Conservation (phyloP, 2,888 invertebrate species). For the Brachylomia viminalis region DNA sequence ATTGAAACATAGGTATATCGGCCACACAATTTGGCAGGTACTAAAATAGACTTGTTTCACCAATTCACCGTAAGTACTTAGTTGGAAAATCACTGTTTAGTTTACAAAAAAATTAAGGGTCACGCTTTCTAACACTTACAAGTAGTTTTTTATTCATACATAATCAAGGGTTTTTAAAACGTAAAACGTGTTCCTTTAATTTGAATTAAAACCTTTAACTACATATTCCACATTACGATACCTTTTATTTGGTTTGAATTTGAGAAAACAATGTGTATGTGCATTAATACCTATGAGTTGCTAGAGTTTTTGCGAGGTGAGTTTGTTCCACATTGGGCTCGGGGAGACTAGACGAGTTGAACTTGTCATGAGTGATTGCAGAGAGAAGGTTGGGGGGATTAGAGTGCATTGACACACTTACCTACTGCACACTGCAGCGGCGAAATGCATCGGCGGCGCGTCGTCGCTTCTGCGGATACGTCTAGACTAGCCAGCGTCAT, state of each 20-base stretch:
- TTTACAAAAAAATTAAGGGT: slow-evolving; percentile 20
- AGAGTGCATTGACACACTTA: slow-evolving; percentile 90
- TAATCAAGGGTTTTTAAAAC: neutral
- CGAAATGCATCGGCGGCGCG: slow-evolving; percentile 86
- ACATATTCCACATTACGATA: neutral
- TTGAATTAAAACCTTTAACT: neutral
- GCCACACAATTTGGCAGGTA: neutral
- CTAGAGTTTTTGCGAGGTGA: slow-evolving; percentile 65
- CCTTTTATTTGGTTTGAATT: neutral
- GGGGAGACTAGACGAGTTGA: slow-evolving; percentile 80
- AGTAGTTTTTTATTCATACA: neutral
- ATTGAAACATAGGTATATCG: neutral
- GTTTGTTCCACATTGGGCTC: slow-evolving; percentile 71
- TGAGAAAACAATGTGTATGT: slow-evolving; percentile 1
- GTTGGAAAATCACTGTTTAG: neutral
- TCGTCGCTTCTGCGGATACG: slow-evolving; percentile 82
- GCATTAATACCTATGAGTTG: slow-evolving; percentile 40
- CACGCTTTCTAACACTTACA: slow-evolving; percentile 20
- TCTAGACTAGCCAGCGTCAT: slow-evolving; percentile 75
- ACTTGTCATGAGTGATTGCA: slow-evolving; percentile 87
- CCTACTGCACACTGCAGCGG: slow-evolving; percentile 88
- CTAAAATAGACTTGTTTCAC: neutral
- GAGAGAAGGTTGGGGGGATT: slow-evolving; percentile 83
- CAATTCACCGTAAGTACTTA: slow-evolving; percentile 5
- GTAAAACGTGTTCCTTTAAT: neutral